Conservation (phyloP, 1,140 invertebrate genomes). For the Trichonephila clavipes region DNA sequence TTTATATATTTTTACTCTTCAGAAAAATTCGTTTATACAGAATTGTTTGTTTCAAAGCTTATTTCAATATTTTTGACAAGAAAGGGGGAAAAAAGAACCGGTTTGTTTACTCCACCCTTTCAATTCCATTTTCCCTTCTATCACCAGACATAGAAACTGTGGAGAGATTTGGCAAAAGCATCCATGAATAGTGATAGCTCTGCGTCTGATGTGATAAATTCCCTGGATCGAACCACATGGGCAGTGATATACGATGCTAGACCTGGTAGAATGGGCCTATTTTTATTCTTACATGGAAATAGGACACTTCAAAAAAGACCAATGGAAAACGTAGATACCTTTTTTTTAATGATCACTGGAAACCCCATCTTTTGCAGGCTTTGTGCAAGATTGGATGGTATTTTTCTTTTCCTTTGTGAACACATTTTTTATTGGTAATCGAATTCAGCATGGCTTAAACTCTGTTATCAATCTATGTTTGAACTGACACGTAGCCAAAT, state of each 20-base stretch:
- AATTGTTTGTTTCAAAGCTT: too few species aligned
- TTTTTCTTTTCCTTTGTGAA: slow-evolving; percentile 8
- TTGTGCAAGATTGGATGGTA: background rate
- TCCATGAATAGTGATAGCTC: background rate
- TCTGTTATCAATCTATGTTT: background rate
- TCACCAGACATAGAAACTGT: too few species aligned
- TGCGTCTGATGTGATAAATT: background rate
- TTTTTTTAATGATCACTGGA: background rate
- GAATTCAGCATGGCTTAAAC: background rate
- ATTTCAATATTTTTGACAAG: too few species aligned
- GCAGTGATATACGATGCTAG: background rate
- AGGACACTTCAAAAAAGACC: background rate
- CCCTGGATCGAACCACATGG: background rate
- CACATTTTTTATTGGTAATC: background rate
- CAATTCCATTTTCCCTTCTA: too few species aligned
- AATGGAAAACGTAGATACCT: background rate
- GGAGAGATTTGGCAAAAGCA: background rate
- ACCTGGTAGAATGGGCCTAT: background rate
- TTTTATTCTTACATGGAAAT: slow-evolving; percentile 36
- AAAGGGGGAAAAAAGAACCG: too few species aligned
- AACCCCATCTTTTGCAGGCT: background rate
- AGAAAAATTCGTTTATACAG: too few species aligned
- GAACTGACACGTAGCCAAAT: background rate
- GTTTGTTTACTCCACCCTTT: too few species aligned
- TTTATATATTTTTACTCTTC: too few species aligned